A percentile compares a stretch with the other conserved stretches of the same genome.
These are phyloP conservation scores for Todiramphus saurophagus DNA, from an alignment of 2,113 vertebrate genomes.

Conservation along the genomic window DNA sequence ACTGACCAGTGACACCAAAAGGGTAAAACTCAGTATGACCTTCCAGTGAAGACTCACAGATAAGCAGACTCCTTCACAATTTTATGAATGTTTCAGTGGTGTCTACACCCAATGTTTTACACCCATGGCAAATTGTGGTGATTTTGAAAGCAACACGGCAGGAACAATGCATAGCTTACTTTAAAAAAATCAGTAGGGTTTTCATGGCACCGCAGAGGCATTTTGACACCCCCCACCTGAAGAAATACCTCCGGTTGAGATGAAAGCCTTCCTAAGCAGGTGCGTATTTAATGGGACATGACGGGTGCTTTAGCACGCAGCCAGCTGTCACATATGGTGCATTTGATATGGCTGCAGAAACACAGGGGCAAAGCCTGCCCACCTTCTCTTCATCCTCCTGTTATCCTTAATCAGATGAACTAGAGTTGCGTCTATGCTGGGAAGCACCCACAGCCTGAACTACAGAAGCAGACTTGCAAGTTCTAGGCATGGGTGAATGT, in stretches of 20 bases:
- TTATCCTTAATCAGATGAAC: neutral
- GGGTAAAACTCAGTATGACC: neutral
- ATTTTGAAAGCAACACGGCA: neutral
- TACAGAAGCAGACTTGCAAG: neutral
- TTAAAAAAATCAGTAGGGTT: neutral
- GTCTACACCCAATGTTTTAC: neutral
- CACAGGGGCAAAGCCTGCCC: accelerated
- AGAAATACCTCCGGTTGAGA: neutral
- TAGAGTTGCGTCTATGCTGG: neutral
- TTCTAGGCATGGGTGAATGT: neutral
- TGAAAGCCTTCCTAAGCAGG: neutral
- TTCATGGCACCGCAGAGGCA: neutral
- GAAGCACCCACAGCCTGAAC: neutral
- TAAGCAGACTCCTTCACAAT: neutral
- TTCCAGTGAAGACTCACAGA: neutral
- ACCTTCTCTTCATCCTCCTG: neutral
- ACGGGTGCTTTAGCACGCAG: neutral
- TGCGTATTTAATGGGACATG: neutral
- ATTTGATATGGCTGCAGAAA: neutral
- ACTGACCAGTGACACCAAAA: neutral
- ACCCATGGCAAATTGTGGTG: neutral
- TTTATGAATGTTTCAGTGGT: neutral
- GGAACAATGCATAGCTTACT: neutral
- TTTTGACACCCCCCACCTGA: neutral
- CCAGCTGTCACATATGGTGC: neutral